phyloP scores from a whole-genome alignment of 2,888 invertebrate genomes.

The Lomographa bimaculata region DNA sequence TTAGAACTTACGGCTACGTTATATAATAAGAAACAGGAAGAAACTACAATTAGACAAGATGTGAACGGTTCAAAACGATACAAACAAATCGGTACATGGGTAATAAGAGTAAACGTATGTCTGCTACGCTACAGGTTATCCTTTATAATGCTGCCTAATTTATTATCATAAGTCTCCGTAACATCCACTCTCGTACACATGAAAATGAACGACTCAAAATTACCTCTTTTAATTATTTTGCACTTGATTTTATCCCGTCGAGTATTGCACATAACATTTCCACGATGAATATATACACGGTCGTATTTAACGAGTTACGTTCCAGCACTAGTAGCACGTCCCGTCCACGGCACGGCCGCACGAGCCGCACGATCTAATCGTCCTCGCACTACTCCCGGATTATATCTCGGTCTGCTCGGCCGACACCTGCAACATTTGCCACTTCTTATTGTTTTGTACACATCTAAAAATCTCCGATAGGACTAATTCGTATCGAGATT shows the following conservation, averaged over 20 bases:
- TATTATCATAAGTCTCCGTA: constrained; percentile 39
- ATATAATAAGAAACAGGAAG: constrained; percentile 64
- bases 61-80: constrained; percentile 46
- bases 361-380: constrained; percentile 33
- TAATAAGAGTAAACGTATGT: constrained; percentile 38
- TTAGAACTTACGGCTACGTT: constrained; percentile 48
- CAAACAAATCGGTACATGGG: constrained; percentile 44
- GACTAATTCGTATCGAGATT: too few relatives aligned
- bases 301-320: constrained; percentile 34
- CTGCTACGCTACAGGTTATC: constrained; percentile 11
- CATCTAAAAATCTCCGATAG: too few relatives aligned
- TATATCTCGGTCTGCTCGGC: constrained; percentile 58
- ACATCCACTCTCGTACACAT: constrained; percentile 46
- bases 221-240: constrained; percentile 42
- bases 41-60: constrained; percentile 62
- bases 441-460: too few relatives aligned
- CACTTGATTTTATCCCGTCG: constrained; percentile 52
- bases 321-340: constrained; percentile 40
- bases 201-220: constrained; percentile 49
- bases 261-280: constrained; percentile 66
- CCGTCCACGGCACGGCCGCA: constrained; percentile 19
- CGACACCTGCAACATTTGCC: constrained; percentile 47
- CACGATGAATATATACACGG: constrained; percentile 60
- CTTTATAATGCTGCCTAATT: constrained; percentile 42
- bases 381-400: constrained; percentile 47